A percentile compares a stretch with the other conserved stretches of the same genome.
Evolutionary conservation across 2,113 vertebrate species (phyloP).

Genomic region (Spizaetus ornatus): DNA sequence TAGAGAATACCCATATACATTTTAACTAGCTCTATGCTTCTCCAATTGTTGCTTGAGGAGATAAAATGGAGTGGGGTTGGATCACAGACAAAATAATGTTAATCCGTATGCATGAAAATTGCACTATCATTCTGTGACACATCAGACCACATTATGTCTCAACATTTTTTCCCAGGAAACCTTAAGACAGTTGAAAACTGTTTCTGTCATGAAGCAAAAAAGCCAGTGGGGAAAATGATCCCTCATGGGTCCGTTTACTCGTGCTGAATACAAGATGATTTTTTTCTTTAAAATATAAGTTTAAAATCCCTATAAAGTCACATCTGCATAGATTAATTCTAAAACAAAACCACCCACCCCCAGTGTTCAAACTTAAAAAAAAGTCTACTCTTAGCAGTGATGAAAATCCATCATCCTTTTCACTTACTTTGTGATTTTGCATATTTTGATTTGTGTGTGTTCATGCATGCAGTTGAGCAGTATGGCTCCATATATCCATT

Average conservation of each 20-base stretch:
- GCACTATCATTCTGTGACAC: neutral
- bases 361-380: neutral
- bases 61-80: neutral
- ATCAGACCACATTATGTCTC: neutral
- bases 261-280: neutral
- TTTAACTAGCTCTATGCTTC: neutral
- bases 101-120: neutral
- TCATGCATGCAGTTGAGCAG: conserved; percentile 94
- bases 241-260: neutral
- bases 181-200: neutral
- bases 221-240: neutral
- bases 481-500: conserved; percentile 90
- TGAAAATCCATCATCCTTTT: conserved; percentile 36
- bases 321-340: neutral
- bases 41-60: neutral
- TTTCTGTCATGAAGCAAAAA: neutral
- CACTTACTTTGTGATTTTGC: conserved; percentile 80
- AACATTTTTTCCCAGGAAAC: neutral
- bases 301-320: neutral
- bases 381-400: neutral
- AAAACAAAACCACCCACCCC: neutral
- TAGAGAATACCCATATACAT: neutral
- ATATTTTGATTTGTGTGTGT: conserved; percentile 87
- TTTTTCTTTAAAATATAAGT: neutral
- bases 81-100: neutral